Evolutionary conservation across 2,888 invertebrate genomes (phyloP).

Genomic region (Lycia hirtaria): DNA sequence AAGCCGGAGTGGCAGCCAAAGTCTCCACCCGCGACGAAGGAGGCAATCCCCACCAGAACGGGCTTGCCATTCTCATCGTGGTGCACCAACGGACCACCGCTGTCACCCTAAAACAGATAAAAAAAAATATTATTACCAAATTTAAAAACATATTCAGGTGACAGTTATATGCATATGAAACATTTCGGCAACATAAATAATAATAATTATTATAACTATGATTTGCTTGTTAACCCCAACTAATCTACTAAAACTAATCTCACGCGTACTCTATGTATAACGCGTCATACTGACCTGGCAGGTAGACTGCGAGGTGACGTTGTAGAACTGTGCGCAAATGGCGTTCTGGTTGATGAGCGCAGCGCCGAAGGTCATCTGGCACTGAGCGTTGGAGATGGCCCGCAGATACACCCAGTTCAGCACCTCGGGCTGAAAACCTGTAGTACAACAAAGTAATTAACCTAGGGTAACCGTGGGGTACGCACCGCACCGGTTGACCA

Average conservation of each 20-base stretch:
- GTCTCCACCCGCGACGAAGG: conserved; percentile 70
- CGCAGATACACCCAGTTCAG: conserved; percentile 73
- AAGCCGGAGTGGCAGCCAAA: conserved; percentile 75
- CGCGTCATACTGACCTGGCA: conserved; percentile 63
- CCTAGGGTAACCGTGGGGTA: not conserved
- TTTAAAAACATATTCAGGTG: no score
- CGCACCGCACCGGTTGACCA: no score
- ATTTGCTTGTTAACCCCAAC: conserved; percentile 6
- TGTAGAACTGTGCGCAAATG: conserved; percentile 71
- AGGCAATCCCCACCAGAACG: conserved; percentile 67
- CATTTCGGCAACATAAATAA: no score
- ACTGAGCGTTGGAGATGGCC: conserved; percentile 58
- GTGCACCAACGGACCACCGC: conserved; percentile 75
- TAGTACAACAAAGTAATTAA: not conserved
- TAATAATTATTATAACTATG: no score
- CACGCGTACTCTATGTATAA: no score
- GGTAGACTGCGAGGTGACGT: conserved; percentile 75
- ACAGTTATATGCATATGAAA: no score
- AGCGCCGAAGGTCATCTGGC: conserved; percentile 47
- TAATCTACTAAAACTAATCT: not conserved
- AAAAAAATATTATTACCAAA: no score
- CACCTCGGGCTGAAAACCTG: conserved; percentile 56
- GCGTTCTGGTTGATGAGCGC: conserved; percentile 46
- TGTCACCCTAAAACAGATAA: conserved; percentile 70
- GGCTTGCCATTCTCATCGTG: conserved; percentile 51